Evolutionary conservation across 1,140 invertebrate genomes (phyloP).

Genomic region (Gonatopus flavifemur): DNA sequence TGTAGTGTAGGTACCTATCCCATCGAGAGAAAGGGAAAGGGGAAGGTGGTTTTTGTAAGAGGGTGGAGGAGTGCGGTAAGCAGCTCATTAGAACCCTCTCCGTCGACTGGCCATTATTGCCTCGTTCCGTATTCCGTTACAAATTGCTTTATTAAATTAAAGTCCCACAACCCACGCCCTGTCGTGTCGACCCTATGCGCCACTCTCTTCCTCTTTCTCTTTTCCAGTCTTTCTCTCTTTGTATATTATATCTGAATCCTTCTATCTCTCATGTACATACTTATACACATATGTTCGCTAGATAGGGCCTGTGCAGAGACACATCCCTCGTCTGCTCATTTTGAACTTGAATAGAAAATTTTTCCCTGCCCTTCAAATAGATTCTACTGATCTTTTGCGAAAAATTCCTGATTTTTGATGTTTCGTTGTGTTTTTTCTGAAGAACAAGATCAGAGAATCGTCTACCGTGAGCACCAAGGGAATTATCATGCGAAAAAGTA

Average conservation of each 20-base stretch:
- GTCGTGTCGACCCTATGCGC: constrained; percentile 31
- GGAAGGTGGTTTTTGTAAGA: neutral
- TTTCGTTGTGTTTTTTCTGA: no score
- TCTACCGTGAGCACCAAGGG: no score
- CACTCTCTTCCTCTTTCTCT: constrained; percentile 10
- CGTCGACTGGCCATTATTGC: constrained; percentile 56
- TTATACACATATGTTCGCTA: constrained; percentile 23
- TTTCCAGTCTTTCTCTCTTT: neutral
- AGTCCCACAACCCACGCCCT: constrained; percentile 47
- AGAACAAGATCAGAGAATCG: no score
- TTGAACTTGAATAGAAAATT: no score
- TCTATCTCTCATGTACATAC: constrained; percentile 14
- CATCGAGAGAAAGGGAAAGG: constrained; percentile 6
- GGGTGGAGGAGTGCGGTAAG: constrained; percentile 52
- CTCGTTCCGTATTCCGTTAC: constrained; percentile 58
- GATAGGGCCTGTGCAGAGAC: no score
- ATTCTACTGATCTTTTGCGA: no score
- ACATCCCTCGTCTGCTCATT: no score
- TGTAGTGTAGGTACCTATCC: constrained; percentile 19
- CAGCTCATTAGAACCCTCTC: constrained; percentile 58
- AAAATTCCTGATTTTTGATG: no score
- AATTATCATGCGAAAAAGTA: no score
- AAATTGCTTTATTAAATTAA: constrained; percentile 56
- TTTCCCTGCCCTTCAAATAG: no score
- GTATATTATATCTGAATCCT: neutral